phyloP scores from a whole-genome alignment of 2,888 invertebrate species.

The Leptopterna dolabrata region DNA sequence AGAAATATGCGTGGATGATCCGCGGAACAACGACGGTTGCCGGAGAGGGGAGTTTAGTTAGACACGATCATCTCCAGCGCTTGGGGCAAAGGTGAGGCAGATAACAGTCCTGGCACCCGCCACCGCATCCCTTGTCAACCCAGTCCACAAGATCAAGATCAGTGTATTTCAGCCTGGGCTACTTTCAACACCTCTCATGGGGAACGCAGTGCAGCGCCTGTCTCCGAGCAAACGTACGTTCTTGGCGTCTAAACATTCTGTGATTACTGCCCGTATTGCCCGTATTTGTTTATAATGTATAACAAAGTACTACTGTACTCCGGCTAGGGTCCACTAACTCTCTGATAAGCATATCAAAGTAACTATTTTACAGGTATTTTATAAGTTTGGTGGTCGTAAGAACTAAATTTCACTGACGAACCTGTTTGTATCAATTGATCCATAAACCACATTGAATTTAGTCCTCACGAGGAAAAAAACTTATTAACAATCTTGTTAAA shows the following conservation, averaged over 20 bases:
- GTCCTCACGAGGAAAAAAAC: too few species aligned
- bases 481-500: too few species aligned
- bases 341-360: too few species aligned
- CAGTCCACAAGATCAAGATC: background rate
- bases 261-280: background rate
- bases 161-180: background rate
- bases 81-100: background rate
- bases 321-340: too few species aligned
- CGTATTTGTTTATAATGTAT: too few species aligned
- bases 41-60: background rate
- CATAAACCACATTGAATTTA: too few species aligned
- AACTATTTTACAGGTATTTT: too few species aligned
- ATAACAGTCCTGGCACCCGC: background rate
- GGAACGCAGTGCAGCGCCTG: background rate
- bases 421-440: too few species aligned
- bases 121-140: background rate
- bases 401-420: too few species aligned
- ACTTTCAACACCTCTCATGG: background rate
- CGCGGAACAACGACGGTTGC: background rate
- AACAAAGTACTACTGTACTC: too few species aligned
- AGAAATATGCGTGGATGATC: background rate
- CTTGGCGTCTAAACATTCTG: background rate
- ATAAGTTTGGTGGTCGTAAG: too few species aligned
- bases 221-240: background rate
- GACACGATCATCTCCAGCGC: background rate